phyloP scores from a whole-genome alignment of 1,140 invertebrate species.

The Pantala flavescens region DNA sequence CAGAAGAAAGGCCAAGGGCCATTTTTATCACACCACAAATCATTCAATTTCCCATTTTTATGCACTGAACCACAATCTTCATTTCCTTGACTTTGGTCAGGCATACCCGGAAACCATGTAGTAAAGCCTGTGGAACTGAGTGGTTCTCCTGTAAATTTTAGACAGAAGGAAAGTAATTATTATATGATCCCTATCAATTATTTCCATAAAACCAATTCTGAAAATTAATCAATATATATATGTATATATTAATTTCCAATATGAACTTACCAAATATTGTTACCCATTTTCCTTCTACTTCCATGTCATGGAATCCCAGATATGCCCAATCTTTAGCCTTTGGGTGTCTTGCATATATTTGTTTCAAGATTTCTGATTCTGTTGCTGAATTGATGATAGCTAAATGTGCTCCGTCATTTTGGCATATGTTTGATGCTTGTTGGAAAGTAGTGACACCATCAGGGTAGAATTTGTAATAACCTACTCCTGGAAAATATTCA shows the following conservation, averaged over 20 bases:
- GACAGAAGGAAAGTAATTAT: too few species aligned
- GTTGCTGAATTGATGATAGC: constrained; percentile 32
- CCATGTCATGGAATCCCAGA: constrained; percentile 20
- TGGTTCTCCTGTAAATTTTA: neutral
- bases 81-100: constrained; percentile 20
- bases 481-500: constrained; percentile 21
- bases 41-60: constrained; percentile 29
- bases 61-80: constrained; percentile 31
- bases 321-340: neutral
- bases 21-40: constrained; percentile 26
- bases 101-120: constrained; percentile 24
- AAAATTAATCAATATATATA: too few species aligned
- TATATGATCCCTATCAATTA: too few species aligned
- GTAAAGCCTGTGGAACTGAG: neutral
- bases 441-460: constrained; percentile 31
- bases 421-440: constrained; percentile 31
- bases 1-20: constrained; percentile 32
- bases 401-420: constrained; percentile 33
- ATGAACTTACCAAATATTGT: constrained; percentile 21
- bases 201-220: too few species aligned
- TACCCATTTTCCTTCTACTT: constrained; percentile 19
- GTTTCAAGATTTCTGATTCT: constrained; percentile 27
- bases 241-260: too few species aligned
- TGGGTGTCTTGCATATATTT: constrained; percentile 20
- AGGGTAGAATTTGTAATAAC: constrained; percentile 36